Conservation (phyloP, 2,113 vertebrate species). For the Calidris pygmaea region DNA sequence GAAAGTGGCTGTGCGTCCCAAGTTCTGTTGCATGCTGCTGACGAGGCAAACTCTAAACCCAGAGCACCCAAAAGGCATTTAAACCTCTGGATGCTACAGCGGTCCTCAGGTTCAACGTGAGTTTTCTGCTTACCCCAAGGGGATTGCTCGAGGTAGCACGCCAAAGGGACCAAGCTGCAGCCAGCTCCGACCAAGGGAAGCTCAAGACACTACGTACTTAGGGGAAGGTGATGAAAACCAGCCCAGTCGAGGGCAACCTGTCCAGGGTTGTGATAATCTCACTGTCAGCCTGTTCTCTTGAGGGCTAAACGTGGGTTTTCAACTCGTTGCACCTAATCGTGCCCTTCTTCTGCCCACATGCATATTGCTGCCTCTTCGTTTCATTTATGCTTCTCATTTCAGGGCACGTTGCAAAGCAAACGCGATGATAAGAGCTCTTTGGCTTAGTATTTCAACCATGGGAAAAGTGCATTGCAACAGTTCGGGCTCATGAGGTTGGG, state of each 20-base stretch:
- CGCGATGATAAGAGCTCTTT: not conserved
- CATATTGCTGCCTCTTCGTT: not conserved
- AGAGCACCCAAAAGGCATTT: not conserved
- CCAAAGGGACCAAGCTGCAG: not conserved
- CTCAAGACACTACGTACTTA: fast-evolving
- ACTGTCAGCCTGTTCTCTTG: not conserved
- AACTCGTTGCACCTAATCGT: not conserved
- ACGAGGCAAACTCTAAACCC: not conserved
- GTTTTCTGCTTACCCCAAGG: not conserved
- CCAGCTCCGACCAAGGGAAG: not conserved
- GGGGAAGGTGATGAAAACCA: not conserved
- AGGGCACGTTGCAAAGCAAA: not conserved
- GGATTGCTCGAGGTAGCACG: fast-evolving
- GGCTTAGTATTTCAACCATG: not conserved
- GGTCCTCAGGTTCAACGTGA: not conserved
- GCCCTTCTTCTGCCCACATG: not conserved
- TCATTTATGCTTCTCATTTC: not conserved
- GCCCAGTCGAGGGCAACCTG: not conserved
- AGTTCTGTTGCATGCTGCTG: not conserved
- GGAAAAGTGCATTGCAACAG: not conserved
- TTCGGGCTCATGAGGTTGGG: not conserved
- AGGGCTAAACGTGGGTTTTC: not conserved
- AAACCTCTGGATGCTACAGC: not conserved
- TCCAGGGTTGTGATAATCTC: not conserved
- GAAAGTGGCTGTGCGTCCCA: not conserved